Evolutionary conservation across 2,113 vertebrate species (phyloP).

Genomic region (Pandion haliaetus): DNA sequence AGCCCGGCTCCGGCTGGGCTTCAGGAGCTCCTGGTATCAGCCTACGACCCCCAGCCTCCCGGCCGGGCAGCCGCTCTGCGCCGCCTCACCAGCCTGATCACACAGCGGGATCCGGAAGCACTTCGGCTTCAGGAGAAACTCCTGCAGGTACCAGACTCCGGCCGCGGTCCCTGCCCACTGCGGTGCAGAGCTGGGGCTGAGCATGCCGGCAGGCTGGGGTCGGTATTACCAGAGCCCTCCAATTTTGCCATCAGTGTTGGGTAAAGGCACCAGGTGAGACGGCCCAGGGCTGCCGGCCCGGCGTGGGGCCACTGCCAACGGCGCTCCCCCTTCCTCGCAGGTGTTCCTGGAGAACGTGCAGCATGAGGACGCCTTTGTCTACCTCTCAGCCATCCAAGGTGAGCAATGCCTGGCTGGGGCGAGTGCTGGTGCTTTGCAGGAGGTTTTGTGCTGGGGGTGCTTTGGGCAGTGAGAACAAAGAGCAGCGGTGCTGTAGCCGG

Average conservation of each 20-base stretch:
- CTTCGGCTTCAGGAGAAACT: constrained; percentile 79
- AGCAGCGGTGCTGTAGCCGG: fast-evolving
- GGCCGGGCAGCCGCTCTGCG: constrained; percentile 82
- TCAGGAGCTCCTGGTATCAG: constrained; percentile 76
- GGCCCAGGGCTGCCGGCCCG: not conserved
- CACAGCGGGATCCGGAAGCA: constrained; percentile 57
- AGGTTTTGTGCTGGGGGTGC: not conserved
- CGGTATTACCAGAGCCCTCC: fast-evolving
- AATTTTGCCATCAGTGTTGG: fast-evolving
- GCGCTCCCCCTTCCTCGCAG: constrained; percentile 46
- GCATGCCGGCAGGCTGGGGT: fast-evolving
- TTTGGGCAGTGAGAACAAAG: not conserved
- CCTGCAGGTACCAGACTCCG: constrained; percentile 73
- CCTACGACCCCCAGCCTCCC: constrained; percentile 85
- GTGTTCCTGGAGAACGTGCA: constrained; percentile 92
- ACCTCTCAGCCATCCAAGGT: constrained; percentile 99
- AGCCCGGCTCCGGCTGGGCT: not conserved
- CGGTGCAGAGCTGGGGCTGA: not conserved
- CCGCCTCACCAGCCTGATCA: constrained; percentile 73
- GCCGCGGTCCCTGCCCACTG: fast-evolving
- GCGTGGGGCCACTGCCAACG: not conserved
- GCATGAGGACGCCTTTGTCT: constrained; percentile 91
- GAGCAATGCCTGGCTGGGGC: not conserved
- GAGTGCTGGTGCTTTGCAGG: not conserved
- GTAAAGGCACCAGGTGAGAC: not conserved